Evolutionary conservation across 2,888 invertebrate species (phyloP), one percentile per base, ranked within the genome.

Genomic region (Cremastobaeus sp.): DNA sequence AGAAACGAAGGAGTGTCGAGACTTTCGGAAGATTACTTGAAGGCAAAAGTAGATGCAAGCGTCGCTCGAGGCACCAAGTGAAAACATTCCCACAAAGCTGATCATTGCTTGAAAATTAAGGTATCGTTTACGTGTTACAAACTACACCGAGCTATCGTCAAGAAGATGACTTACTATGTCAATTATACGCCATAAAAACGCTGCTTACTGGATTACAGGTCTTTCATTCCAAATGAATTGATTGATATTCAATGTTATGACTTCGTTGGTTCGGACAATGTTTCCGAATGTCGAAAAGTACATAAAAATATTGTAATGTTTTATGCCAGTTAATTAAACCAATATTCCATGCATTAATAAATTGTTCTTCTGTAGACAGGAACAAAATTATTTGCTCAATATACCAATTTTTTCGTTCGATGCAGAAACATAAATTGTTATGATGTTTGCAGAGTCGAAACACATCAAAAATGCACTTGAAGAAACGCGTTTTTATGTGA

Each of bases 31-130:
- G 75, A 71, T 68, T 45, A 65, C 70, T 74, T 57, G 50, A 62
- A 65, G 71, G 75, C 75, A 75, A 75, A 75, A 75, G 75, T 75
- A 72, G 75, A 71, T 41, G 28, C 65, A 60, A 65, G 54, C 43
- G 39, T 76, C 30, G 76, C 76, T 64, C 25, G 8, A 47, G 75
- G 75, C 75, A 57, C 28, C 45, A 39, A 72, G 75, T 76, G 75
- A 76, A 76, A 76, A 75, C 75, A 66, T 71, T 75, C 71, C 54
- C 75, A 66, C 70, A 60, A 74, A 66, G 48, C 45, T 60, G 70
- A 70, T 66, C 50, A 43, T n/a, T 48, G 54, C 45, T 65, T 43
- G 39, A 55, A 60, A 55, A 55, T 66, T 62, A 57, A 62, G 47
- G 55, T 66, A 66, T 45, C 47, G 39, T 50, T 69, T 70, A 20